Evolutionary conservation across 2,113 vertebrate genomes (phyloP).

Genomic region (Marmota monax): DNA sequence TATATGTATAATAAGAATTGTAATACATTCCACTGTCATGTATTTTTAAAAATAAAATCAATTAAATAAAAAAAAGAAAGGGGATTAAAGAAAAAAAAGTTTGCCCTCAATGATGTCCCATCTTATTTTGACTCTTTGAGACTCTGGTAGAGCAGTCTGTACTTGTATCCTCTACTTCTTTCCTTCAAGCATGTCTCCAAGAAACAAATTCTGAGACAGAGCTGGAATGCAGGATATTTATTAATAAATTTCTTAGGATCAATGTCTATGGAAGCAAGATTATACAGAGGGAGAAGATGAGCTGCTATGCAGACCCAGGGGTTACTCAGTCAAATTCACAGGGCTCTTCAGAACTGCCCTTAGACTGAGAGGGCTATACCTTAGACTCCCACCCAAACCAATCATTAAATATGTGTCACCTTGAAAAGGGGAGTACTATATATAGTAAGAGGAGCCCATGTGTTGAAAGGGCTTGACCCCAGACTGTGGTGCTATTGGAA

Average conservation of each 20-base stretch:
- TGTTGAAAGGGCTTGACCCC: neutral
- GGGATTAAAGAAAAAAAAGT: neutral
- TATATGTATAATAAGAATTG: no score
- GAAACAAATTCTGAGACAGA: constrained; percentile 24
- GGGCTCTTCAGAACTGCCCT: neutral
- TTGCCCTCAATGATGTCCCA: neutral
- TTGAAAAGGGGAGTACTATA: neutral
- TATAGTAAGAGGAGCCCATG: neutral
- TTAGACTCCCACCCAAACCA: neutral
- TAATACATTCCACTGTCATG: no score
- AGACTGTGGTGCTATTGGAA: neutral
- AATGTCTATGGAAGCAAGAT: neutral
- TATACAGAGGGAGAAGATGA: neutral
- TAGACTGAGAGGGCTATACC: neutral
- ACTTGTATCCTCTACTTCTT: neutral
- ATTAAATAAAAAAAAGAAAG: neutral
- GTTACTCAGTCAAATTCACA: neutral
- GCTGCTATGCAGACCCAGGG: neutral
- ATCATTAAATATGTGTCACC: neutral
- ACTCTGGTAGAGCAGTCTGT: neutral
- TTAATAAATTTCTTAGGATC: neutral
- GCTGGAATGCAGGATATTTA: neutral
- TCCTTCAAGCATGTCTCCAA: neutral
- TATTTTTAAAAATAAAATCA: no score
- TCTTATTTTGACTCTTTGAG: neutral